Conservation (phyloP, 2,888 invertebrate genomes). For the Hermaeophaga mercurialis region DNA sequence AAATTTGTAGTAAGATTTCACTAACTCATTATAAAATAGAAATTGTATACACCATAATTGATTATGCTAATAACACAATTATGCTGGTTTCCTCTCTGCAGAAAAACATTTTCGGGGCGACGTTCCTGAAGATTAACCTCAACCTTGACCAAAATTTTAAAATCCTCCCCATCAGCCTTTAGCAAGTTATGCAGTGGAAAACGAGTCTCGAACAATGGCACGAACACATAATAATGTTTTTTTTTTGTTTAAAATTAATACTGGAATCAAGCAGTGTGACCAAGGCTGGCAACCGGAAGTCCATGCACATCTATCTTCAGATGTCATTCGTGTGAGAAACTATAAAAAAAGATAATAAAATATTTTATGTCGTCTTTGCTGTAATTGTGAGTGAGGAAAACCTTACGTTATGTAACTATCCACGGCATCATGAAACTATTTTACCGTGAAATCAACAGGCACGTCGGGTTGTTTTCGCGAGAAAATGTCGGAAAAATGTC, state of each 20-base stretch:
- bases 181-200: constrained; percentile 22
- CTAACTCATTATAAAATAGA: no score
- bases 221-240: constrained; percentile 47
- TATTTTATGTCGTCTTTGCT: constrained; percentile 44
- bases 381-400: constrained; percentile 43
- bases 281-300: constrained; percentile 50
- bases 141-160: constrained; percentile 26
- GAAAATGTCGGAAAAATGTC: constrained; percentile 7
- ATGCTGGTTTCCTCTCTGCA: no score
- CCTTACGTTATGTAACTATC: constrained; percentile 31
- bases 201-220: constrained; percentile 35
- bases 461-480: not conserved
- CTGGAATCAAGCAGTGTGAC: constrained; percentile 53
- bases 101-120: no score
- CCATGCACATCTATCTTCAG: constrained; percentile 54
- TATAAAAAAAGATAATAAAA: constrained; percentile 49
- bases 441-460: constrained; percentile 22
- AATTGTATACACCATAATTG: no score
- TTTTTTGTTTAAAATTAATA: constrained; percentile 49
- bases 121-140: constrained; percentile 1
- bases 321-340: constrained; percentile 56
- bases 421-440: constrained; percentile 16
- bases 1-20: no score
- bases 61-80: no score
- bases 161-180: constrained; percentile 17